Conservation (phyloP, 2,888 invertebrate species). For the Drosophila dives region DNA sequence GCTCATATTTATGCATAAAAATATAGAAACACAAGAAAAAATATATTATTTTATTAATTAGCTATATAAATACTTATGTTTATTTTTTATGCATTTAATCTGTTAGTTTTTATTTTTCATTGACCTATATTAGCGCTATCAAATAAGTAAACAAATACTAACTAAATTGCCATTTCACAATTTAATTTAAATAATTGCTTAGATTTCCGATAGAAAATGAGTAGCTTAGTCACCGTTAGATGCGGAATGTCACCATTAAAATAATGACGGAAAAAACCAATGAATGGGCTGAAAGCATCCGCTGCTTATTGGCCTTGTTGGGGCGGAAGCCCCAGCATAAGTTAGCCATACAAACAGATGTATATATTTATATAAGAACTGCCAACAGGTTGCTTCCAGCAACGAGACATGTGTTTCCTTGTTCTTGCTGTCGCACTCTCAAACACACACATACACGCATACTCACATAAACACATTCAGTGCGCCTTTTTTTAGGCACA, state of each 20-base stretch:
- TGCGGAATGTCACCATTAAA: slow-evolving; percentile 5
- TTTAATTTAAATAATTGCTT: slow-evolving; percentile 19
- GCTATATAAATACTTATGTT: not conserved
- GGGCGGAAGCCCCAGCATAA: slow-evolving; percentile 6
- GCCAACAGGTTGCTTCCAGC: slow-evolving; percentile 70
- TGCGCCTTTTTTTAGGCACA: slow-evolving; percentile 12
- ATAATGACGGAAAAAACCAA: slow-evolving; percentile 35
- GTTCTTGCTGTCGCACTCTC: slow-evolving; percentile 16
- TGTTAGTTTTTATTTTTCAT: not conserved
- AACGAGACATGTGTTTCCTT: slow-evolving; percentile 53
- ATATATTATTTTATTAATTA: not conserved
- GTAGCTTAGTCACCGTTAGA: not conserved
- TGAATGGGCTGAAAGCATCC: slow-evolving; percentile 19
- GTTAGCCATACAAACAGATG: slow-evolving; percentile 6
- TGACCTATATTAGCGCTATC: not conserved
- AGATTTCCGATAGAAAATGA: not conserved
- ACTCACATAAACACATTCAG: slow-evolving; percentile 7
- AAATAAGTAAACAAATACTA: not conserved
- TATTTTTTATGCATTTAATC: not conserved
- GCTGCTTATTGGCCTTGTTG: slow-evolving; percentile 14
- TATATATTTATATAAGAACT: slow-evolving; percentile 46
- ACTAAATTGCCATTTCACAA: not conserved
- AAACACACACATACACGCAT: slow-evolving; percentile 8
- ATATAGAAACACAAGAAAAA: not conserved
- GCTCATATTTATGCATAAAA: not conserved